Percentiles rank a stretch among this genome's conserved stretches.
These are phyloP conservation scores for Amia ocellicauda DNA, from an alignment of 2,113 vertebrate species.

Conservation along the genomic window DNA sequence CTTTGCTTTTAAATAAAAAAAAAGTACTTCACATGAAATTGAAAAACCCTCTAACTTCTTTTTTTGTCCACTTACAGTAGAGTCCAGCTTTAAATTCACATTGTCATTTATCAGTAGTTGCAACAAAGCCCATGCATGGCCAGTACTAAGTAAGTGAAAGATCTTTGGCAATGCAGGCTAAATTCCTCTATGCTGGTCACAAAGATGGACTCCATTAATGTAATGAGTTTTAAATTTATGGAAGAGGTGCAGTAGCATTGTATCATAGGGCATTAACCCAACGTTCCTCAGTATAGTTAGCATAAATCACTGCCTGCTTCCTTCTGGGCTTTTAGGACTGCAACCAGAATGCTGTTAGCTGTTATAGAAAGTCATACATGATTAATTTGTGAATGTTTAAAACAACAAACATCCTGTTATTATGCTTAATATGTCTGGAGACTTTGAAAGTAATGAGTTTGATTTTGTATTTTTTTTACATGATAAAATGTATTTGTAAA, in stretches of 20 bases:
- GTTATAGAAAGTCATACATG: slow-evolving; percentile 6
- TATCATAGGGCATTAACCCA: slow-evolving; percentile 29
- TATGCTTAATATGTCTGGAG: not conserved
- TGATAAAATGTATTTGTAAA: too few species aligned
- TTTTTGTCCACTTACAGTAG: not conserved
- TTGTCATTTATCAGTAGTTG: slow-evolving; percentile 19
- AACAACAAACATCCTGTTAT: slow-evolving; percentile 1
- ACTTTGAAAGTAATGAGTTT: not conserved
- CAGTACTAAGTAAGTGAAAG: slow-evolving; percentile 3
- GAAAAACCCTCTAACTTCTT: slow-evolving; percentile 38
- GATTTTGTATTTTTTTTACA: too few species aligned
- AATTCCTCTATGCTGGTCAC: not conserved
- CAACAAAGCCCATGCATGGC: slow-evolving; percentile 4
- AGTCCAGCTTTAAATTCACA: slow-evolving; percentile 3
- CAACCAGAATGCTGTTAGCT: slow-evolving; percentile 14
- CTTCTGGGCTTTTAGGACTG: slow-evolving; percentile 34
- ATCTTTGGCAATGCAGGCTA: not conserved
- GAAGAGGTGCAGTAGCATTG: slow-evolving; percentile 31
- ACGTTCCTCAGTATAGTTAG: slow-evolving; percentile 18
- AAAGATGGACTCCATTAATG: slow-evolving; percentile 43
- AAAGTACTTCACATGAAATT: slow-evolving; percentile 49
- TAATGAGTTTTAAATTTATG: slow-evolving; percentile 55
- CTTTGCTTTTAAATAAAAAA: slow-evolving; percentile 42
- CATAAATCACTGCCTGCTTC: slow-evolving; percentile 36
- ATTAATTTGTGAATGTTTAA: slow-evolving; percentile 10